Evolutionary conservation across 2,797 vertebrate species (phyloP), one percentile per base, ranked within the genome.

Genomic region (Fundulus diaphanus): DNA sequence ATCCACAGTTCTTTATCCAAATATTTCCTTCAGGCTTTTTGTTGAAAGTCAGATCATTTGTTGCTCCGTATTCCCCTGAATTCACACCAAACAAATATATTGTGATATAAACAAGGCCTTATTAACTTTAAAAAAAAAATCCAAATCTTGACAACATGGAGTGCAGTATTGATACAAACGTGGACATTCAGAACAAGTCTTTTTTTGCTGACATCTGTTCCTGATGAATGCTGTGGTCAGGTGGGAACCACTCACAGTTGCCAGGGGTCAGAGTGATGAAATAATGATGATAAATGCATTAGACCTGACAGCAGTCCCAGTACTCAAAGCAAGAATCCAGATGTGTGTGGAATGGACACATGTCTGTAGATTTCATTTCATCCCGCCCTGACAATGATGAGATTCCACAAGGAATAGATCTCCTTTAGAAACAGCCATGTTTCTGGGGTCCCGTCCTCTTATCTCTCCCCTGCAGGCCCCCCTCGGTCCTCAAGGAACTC

Each of bases 1-100:
- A 82, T 80, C 82, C 84, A 74, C 81, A 78, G 80, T 83, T 88
- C 91, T 93, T 94, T 95, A 93, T 92, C 89, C 89, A 90, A 89
- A 86, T 87, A 89, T 92, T 93, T 92, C 79, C 84, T 82, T 68
- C 80, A 90, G 87, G 71, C 83, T 75, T 86, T 87, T 75, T 74
- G 79, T 78, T 72, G 68, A 85, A 91, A 90, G 85, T 81, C 74
- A 52, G 54, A 73, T 72, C 73, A 89, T 89, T 84, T 88, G 84
- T 81, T 79, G 63, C 65, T 69, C 63, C 73, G 68, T 74, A 70
- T 83, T 69, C 71, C 82, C n/a, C 59, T 77, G 42, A 79, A 6
- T 59, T 46, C 57, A 59, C 83, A 73, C 72, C 68, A 20, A 20
- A 22, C 44, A 85, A 76, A 85, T 72, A 78, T 51, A 71, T 31